A percentile compares a stretch with the other conserved stretches of the same genome.
These are phyloP conservation scores for Heliconius hermathena DNA, from an alignment of 1,140 invertebrate genomes.

Conservation along the genomic window DNA sequence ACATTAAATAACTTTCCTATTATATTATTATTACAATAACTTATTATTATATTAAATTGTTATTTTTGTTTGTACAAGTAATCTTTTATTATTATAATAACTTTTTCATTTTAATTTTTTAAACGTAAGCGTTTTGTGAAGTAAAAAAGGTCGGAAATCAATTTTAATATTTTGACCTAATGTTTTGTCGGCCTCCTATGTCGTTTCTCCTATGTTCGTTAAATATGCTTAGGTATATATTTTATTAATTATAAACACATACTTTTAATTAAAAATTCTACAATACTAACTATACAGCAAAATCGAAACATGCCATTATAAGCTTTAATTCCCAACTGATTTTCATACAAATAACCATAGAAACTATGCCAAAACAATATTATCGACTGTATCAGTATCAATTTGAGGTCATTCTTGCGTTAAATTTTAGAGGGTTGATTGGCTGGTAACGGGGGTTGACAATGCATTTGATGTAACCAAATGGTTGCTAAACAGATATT, in stretches of 20 bases:
- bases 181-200: too few species aligned
- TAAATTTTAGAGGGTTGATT: conserved; percentile 58
- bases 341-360: conserved; percentile 52
- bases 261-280: too few species aligned
- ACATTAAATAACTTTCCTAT: not conserved
- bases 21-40: not conserved
- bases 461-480: conserved; percentile 61
- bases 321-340: not conserved
- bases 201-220: too few species aligned
- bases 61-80: not conserved
- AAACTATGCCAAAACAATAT: conserved; percentile 64
- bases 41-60: not conserved
- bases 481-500: conserved; percentile 63
- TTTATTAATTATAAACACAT: too few species aligned
- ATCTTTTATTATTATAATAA: not conserved
- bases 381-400: conserved; percentile 59
- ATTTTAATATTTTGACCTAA: too few species aligned
- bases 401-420: conserved; percentile 52
- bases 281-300: too few species aligned
- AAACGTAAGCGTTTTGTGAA: not conserved
- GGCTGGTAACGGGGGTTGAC: conserved; percentile 55
- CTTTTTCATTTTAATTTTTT: not conserved
- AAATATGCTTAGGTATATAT: too few species aligned
- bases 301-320: not conserved
- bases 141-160: not conserved